These are phyloP conservation scores for Colius striatus DNA, from an alignment of 2,113 vertebrate species.

Conservation along the genomic window DNA sequence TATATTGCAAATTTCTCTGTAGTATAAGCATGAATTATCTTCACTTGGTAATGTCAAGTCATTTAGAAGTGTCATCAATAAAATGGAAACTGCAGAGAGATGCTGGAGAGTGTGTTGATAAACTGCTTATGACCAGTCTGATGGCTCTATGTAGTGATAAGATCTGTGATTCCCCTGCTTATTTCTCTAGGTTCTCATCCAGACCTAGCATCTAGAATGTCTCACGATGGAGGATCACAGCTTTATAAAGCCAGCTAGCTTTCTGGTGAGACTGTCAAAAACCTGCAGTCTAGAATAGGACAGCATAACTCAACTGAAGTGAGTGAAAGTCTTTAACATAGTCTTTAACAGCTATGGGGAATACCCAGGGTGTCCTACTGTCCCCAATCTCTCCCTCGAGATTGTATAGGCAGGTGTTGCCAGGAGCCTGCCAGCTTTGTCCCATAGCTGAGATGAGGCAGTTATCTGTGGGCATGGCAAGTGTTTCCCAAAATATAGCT, in stretches of 20 bases:
- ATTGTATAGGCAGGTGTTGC: not conserved
- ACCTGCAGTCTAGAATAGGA: not conserved
- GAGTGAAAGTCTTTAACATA: not conserved
- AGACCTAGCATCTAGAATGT: not conserved
- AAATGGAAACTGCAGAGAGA: not conserved
- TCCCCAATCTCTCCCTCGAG: not conserved
- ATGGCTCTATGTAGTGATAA: not conserved
- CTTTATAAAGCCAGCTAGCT: not conserved
- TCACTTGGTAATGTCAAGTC: constrained; percentile 37
- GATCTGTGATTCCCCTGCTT: not conserved
- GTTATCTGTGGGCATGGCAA: not conserved
- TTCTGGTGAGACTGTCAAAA: not conserved
- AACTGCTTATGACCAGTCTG: not conserved
- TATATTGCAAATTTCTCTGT: constrained; percentile 33
- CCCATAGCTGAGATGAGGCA: not conserved
- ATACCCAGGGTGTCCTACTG: too few species aligned
- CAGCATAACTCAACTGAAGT: not conserved
- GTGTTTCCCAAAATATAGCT: not conserved
- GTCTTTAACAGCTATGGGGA: not conserved
- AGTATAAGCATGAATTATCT: not conserved
- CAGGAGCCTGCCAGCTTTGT: not conserved
- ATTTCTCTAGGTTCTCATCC: not conserved
- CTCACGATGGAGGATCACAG: not conserved
- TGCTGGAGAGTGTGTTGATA: not conserved
- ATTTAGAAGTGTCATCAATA: constrained; percentile 30